Conservation (phyloP, 2,113 vertebrate species). For the Lasiurus borealis region DNA sequence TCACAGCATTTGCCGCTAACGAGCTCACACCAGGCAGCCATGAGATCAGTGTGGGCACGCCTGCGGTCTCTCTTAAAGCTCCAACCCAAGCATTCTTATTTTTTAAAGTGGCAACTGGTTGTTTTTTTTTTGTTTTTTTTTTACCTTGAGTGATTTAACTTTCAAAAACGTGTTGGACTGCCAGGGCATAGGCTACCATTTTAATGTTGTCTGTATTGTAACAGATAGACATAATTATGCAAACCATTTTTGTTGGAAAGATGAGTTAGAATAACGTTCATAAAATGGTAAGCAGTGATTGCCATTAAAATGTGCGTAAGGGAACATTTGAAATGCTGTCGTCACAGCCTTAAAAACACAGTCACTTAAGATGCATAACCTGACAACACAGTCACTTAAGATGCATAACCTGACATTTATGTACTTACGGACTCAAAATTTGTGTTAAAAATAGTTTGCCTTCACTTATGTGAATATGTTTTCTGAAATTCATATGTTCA, state of each 20-base stretch:
- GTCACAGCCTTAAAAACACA: not conserved
- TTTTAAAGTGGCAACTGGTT: not conserved
- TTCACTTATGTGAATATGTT: not conserved
- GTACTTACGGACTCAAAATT: not conserved
- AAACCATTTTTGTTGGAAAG: slow-evolving; percentile 10
- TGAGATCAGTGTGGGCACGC: not conserved
- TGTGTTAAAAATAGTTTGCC: not conserved
- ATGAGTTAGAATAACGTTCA: not conserved
- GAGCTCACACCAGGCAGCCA: not conserved
- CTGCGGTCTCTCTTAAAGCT: not conserved
- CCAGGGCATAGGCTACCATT: not conserved
- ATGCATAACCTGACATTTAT: not conserved
- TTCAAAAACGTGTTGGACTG: slow-evolving; percentile 4
- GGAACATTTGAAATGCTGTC: not conserved
- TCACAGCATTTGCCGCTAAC: not conserved
- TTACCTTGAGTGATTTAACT: not conserved
- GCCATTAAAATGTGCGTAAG: not conserved
- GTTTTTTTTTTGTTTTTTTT: not conserved
- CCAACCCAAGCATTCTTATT: not conserved
- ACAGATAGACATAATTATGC: not conserved
- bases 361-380: not conserved
- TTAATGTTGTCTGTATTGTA: not conserved
- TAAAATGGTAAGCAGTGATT: not conserved
- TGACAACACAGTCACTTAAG: not conserved
- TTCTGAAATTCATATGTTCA: slow-evolving; percentile 17